Conservation (phyloP, 2,113 vertebrate genomes). For the Thamnophis sirtalis region DNA sequence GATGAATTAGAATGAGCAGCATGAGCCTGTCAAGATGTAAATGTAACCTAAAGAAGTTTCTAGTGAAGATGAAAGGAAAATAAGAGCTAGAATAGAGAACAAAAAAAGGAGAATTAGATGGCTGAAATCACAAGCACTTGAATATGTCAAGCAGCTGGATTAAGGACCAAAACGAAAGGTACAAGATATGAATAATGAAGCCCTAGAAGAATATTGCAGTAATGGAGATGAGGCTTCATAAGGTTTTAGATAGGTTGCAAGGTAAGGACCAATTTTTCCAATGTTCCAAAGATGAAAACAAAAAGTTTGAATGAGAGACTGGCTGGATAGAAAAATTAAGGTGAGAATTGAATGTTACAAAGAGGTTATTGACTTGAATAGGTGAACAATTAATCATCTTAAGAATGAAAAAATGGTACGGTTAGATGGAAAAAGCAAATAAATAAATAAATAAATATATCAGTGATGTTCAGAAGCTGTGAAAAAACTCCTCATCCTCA, state of each 20-base stretch:
- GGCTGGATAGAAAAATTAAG: background rate
- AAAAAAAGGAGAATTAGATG: background rate
- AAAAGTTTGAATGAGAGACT: background rate
- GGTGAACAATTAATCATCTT: background rate
- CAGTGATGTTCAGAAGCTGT: background rate
- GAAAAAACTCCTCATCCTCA: background rate
- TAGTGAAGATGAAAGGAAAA: conserved; percentile 16
- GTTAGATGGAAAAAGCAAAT: background rate
- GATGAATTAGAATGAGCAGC: background rate
- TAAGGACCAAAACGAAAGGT: background rate
- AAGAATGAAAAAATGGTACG: background rate
- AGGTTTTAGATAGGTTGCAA: background rate
- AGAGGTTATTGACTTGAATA: background rate
- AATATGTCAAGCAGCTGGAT: background rate
- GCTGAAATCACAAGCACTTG: conserved; percentile 11
- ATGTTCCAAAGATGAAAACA: background rate
- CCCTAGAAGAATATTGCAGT: background rate
- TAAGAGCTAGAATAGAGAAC: background rate
- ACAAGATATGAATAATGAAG: background rate
- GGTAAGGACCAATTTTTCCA: background rate
- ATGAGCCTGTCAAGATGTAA: background rate
- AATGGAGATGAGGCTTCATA: background rate
- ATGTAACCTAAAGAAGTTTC: background rate
- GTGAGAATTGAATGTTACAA: background rate
- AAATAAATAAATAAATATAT: background rate